Conservation (phyloP, 2,888 invertebrate species). For the Platycheirus albimanus region DNA sequence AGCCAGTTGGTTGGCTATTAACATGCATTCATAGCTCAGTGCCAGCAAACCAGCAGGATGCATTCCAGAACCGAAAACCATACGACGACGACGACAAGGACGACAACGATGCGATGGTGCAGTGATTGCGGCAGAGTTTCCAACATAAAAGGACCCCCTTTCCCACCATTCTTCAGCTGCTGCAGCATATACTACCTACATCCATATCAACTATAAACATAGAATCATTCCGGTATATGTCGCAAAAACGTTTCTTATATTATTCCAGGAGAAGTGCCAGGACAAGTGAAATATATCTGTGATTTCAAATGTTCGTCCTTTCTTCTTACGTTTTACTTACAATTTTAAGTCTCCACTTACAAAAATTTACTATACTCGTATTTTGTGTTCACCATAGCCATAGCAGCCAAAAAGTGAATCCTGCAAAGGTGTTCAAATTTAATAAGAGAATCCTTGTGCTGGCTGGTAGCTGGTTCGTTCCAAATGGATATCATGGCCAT, state of each 20-base stretch:
- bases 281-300: slow-evolving; percentile 61
- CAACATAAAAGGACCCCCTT: slow-evolving; percentile 38
- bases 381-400: slow-evolving; percentile 23
- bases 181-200: too few species aligned
- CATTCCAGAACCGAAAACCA: slow-evolving; percentile 41
- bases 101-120: slow-evolving; percentile 45
- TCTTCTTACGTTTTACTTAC: slow-evolving; percentile 1
- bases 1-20: slow-evolving; percentile 71
- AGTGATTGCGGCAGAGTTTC: slow-evolving; percentile 53
- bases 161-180: too few species aligned
- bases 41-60: slow-evolving; percentile 73
- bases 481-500: slow-evolving; percentile 41
- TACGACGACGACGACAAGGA: slow-evolving; percentile 20
- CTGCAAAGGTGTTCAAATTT: slow-evolving; percentile 48
- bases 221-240: slow-evolving; percentile 52
- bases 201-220: slow-evolving; percentile 29
- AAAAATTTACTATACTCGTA: slow-evolving; percentile 45
- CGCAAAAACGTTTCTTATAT: slow-evolving; percentile 60
- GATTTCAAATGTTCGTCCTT: slow-evolving; percentile 32
- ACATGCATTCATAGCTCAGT: slow-evolving; percentile 69
- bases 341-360: slow-evolving; percentile 12
- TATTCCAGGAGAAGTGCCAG: slow-evolving; percentile 51
- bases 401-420: slow-evolving; percentile 34
- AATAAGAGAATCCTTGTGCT: slow-evolving; percentile 25
- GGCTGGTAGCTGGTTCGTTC: too few species aligned